Conservation (phyloP, 2,113 vertebrate genomes). For the Mugil cephalus region DNA sequence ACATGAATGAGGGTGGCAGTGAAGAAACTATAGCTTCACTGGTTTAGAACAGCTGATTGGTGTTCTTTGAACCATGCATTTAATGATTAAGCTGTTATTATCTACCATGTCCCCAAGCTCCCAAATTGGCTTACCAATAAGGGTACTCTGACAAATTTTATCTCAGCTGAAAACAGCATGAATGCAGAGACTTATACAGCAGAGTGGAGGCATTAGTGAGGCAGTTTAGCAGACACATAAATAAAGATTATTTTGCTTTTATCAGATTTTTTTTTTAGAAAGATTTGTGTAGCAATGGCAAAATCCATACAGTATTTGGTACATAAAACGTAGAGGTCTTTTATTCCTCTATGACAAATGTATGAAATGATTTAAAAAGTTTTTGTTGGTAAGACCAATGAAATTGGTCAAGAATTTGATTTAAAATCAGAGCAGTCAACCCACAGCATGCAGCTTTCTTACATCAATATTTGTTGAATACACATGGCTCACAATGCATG, state of each 20-base stretch:
- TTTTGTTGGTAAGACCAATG: neutral
- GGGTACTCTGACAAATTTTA: slow-evolving; percentile 38
- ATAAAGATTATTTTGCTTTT: neutral
- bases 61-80: slow-evolving; percentile 62
- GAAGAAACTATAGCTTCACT: slow-evolving; percentile 41
- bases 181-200: slow-evolving; percentile 15
- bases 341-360: neutral
- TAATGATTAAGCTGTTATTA: slow-evolving; percentile 57
- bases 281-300: slow-evolving; percentile 3
- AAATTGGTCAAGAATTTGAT: too few relatives aligned
- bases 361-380: neutral
- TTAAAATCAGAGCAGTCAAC: too few relatives aligned
- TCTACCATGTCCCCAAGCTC: slow-evolving; percentile 31
- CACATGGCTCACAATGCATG: too few relatives aligned
- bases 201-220: slow-evolving; percentile 27
- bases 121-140: slow-evolving; percentile 44
- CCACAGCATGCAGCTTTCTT: too few relatives aligned
- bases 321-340: neutral
- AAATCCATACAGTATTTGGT: neutral
- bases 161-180: slow-evolving; percentile 25
- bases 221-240: neutral
- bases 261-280: neutral
- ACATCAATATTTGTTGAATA: too few relatives aligned
- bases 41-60: slow-evolving; percentile 52
- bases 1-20: slow-evolving; percentile 45